Evolutionary conservation across 2,797 vertebrate species (phyloP), one percentile per base, ranked within the genome.

Genomic region (Tragelaphus oryx): DNA sequence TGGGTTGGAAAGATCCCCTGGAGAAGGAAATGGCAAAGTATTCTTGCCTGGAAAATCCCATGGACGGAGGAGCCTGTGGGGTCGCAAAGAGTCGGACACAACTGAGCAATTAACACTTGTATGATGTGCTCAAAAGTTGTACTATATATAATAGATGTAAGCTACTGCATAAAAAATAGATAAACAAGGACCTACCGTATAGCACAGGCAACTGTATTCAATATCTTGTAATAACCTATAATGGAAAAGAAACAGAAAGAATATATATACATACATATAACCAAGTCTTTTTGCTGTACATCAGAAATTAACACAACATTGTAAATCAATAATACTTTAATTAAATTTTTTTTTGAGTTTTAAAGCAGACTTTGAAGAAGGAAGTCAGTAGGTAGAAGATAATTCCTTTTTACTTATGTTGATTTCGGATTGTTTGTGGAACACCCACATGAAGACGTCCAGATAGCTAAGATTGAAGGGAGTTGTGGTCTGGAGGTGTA

Each of bases 61-160:
- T 62, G 60, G 30, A 18, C 1, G 1, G 60, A 62, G 30, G 60
- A n/a, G 30, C 60, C 30, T n/a, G 30, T 18, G 60, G 60, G 30
- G 16, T 62, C 0, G 8, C 60, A 9, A 9, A 62, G 30, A 62
- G 60, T 33, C 0, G 2, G 60, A 62, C 60, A 33, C 30, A 2
- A 62, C 60, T 62, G 30, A 62, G 30, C 4, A 0, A 9, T 65
- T 65, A 65, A 65, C 4, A 18, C n/a, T 65, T 18, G 16, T 65
- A 17, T 33, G 16, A 65, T 65, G n/a, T 65, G 17, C 60, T 65
- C 30, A 33, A 65, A 62, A 65, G 17, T n/a, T 33, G n/a, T 18
- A 33, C 60, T 18, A 5, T 33, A 65, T n/a, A 8, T 18, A 62
- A 3, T 18, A 18, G 60, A 10, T 18, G 30, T n/a, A 65, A 65